Evolutionary conservation across 30 jellyfish, hydroid and myxozoan genomes (phyloP), one percentile per base, ranked within the genome.

Genomic region (Sanderia malayensis): DNA sequence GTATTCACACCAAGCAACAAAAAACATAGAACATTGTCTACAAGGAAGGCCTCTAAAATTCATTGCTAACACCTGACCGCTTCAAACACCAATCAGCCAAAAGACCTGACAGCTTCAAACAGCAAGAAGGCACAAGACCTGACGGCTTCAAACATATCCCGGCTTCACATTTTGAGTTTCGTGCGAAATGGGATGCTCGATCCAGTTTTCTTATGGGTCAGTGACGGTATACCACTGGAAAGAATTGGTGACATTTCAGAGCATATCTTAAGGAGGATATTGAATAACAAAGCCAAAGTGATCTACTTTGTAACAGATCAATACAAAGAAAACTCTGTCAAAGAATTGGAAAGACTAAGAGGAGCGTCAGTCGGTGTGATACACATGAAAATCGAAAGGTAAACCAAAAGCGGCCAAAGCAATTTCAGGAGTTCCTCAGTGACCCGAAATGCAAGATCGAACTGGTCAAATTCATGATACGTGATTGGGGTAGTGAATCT

Each of bases 381-480:
- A 3, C 59, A 58, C 6, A 18, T 71, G 20, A 72, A 72, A 71
- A n/a, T 44, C 3, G 67, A 41, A 41, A 8, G 82, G 8, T 21
- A 44, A 57, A 62, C 15, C 88, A 76, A 31, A 61, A 61, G 82
- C 17, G 21, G 71, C 82, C 88, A 25, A 76, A 76, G 45, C 88
- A 76, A 23, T 60, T 76, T 20, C n/a, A 76, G 31, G 61, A 60
- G 58, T 76, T 18, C 44, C 46, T 76, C 49, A 23, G 68, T 33
- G 71, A 26, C 24, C 64, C 77, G 37, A 18, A 4, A 1, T 32
- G 61, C 82, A 76, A 76, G 24, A 28, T 46, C 9, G 83, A 46
- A n/a, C 23, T 71, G 46, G 55, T 46, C 24, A 44, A 76, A 10
- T 76, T 76, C 44, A 2, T 76, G 57, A 18, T 76, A 31, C 31